phyloP scores from a whole-genome alignment of 2,113 vertebrate species.

The Eira barbara region DNA sequence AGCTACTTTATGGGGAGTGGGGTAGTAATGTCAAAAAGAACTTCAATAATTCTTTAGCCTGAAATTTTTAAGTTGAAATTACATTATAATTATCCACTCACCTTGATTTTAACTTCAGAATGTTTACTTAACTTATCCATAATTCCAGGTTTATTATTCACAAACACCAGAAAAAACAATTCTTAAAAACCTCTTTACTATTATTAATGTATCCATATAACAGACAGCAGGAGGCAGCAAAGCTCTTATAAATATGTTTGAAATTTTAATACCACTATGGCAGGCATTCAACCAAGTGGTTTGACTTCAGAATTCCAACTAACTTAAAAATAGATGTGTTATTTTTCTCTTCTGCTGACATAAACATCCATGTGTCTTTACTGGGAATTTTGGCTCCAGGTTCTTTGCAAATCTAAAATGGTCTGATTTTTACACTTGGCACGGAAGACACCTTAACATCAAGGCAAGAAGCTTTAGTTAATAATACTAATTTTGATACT shows the following conservation, averaged over 20 bases:
- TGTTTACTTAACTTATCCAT: not conserved
- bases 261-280: not conserved
- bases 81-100: not conserved
- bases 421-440: slow-evolving; percentile 23
- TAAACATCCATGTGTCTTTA: slow-evolving; percentile 80
- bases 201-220: not conserved
- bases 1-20: not conserved
- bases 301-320: slow-evolving; percentile 83
- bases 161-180: not conserved
- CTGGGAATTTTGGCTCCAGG: slow-evolving; percentile 80
- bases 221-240: slow-evolving; percentile 78
- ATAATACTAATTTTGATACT: not conserved
- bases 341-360: slow-evolving; percentile 89
- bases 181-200: not conserved
- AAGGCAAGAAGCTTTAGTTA: not conserved
- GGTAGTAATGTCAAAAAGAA: not conserved
- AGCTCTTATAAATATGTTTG: not conserved
- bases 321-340: slow-evolving; percentile 94
- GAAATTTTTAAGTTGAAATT: not conserved
- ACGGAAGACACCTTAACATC: not conserved
- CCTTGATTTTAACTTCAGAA: not conserved
- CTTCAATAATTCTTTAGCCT: not conserved
- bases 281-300: slow-evolving; percentile 60
- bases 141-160: not conserved
- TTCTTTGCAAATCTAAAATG: slow-evolving; percentile 78